phyloP scores from a whole-genome alignment of 2,797 vertebrate species.

The Mus spretus region DNA sequence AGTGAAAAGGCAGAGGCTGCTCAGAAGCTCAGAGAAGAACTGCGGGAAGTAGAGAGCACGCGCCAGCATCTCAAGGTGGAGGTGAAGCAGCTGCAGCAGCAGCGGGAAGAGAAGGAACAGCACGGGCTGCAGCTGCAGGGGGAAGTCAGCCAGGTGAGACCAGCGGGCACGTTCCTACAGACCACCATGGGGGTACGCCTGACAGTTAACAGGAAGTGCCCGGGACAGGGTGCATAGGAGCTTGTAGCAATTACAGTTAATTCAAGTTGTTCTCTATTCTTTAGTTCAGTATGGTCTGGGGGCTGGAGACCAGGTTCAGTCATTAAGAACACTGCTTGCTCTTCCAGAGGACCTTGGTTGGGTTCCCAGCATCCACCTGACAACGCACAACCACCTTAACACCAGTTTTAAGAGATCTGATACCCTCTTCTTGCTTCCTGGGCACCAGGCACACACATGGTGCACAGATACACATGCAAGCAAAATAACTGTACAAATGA shows the following conservation, averaged over 20 bases:
- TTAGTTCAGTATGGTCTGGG: not conserved
- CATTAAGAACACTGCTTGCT: not conserved
- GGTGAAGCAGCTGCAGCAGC: constrained; percentile 96
- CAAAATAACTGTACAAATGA: not conserved
- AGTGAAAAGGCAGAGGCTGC: constrained; percentile 91
- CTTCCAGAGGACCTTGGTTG: not conserved
- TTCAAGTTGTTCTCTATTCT: constrained; percentile 11
- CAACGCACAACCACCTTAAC: not conserved
- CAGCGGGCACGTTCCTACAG: not conserved
- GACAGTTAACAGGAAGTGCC: constrained; percentile 6
- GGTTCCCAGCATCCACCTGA: not conserved
- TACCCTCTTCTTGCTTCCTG: not conserved
- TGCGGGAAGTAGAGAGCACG: constrained; percentile 93
- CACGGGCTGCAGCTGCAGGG: constrained; percentile 95
- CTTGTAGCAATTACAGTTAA: constrained; percentile 15
- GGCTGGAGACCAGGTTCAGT: not conserved
- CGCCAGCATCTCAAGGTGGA: constrained; percentile 95
- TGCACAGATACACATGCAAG: not conserved
- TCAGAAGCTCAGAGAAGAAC: constrained; percentile 93
- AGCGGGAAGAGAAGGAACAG: constrained; percentile 96
- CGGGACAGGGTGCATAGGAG: not conserved
- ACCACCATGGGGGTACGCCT: not conserved
- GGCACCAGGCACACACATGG: not conserved
- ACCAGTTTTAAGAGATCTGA: not conserved
- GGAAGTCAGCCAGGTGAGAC: constrained; percentile 95